A percentile compares a stretch with the other conserved stretches of the same genome.
These are phyloP conservation scores for Papilio machaon DNA, from an alignment of 1,140 invertebrate genomes.

Conservation along the genomic window DNA sequence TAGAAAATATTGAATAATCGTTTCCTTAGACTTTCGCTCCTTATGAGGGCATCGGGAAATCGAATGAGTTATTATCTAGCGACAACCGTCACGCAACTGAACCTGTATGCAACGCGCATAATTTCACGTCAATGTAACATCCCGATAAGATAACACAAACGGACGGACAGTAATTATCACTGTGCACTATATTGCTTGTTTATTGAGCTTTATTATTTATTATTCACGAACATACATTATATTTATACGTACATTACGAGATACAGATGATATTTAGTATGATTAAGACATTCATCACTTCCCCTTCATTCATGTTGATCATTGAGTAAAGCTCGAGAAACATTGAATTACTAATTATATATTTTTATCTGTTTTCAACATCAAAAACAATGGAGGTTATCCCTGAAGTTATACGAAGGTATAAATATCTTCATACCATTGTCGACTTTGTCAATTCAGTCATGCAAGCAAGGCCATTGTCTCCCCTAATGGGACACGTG, in stretches of 20 bases:
- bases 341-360: no score
- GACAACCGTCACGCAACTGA: not conserved
- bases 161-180: not conserved
- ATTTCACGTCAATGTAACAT: slow-evolving; percentile 13
- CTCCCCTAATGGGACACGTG: no score
- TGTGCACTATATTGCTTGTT: not conserved
- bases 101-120: not conserved
- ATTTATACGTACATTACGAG: no score
- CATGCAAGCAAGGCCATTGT: no score
- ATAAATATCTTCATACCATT: no score
- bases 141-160: not conserved
- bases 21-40: slow-evolving; percentile 28
- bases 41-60: slow-evolving; percentile 26
- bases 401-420: no score
- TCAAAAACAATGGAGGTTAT: no score
- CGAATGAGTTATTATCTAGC: slow-evolving; percentile 26
- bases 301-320: not conserved
- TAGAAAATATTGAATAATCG: slow-evolving; percentile 27
- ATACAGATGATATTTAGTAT: no score
- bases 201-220: not conserved
- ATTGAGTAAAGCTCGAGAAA: not conserved
- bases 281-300: no score
- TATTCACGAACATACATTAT: no score
- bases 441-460: no score
- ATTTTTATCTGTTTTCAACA: no score